Conservation (phyloP, 1,140 invertebrate genomes). For the Neuroterus valhalla region DNA sequence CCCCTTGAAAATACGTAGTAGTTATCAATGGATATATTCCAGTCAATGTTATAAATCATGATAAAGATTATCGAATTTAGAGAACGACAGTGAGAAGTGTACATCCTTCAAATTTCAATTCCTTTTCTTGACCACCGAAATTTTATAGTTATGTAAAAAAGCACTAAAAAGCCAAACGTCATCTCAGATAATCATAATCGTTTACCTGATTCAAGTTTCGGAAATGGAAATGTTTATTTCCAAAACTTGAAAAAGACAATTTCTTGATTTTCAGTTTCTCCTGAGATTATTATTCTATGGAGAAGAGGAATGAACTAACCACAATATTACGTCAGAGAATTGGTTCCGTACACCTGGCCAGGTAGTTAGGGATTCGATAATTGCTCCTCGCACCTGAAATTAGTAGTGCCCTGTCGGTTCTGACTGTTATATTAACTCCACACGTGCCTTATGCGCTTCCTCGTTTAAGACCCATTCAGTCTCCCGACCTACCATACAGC, state of each 20-base stretch:
- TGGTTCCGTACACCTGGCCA: not conserved
- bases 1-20: no score
- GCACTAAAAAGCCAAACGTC: no score
- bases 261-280: not conserved
- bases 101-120: no score
- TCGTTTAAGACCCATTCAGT: not conserved
- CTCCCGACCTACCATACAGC: no score
- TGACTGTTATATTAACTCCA: slow-evolving; percentile 23
- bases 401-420: slow-evolving; percentile 33
- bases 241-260: not conserved
- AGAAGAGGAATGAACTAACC: not conserved
- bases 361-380: slow-evolving; percentile 41
- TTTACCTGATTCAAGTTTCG: no score
- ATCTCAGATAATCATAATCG: no score
- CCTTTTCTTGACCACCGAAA: no score
- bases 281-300: slow-evolving; percentile 4
- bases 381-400: slow-evolving; percentile 44
- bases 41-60: no score
- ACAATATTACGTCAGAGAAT: not conserved
- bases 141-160: no score
- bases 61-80: no score
- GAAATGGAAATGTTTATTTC: not conserved
- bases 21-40: no score
- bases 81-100: no score
- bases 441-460: slow-evolving; percentile 6